Evolutionary conservation across 2,888 invertebrate species (phyloP), one percentile per base, ranked within the genome.

Genomic region (Drosophila phalerata): DNA sequence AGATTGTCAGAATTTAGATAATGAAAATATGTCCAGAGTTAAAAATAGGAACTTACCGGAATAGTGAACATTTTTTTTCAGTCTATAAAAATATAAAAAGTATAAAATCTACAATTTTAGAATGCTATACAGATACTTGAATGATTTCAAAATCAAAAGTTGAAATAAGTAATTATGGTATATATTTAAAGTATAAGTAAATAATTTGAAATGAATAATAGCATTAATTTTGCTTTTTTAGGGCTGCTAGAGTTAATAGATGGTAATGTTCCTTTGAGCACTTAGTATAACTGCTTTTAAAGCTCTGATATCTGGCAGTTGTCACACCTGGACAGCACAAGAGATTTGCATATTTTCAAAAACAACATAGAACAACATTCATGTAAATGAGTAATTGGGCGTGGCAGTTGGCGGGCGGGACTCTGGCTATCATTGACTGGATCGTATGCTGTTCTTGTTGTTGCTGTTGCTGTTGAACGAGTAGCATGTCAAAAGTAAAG

Each of bases 401-500:
- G 74, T 70, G 73, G 79, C 77, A 56, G 63, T 30, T 32, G 60
- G 57, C 5, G 9, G 28, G 43, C 43, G 22, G 43, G 5, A 40
- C 49, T 19, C 49, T 40, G 25, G 71, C 61, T 68, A 78, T 73
- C 68, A 73, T 66, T 55, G 66, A 71, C 57, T 57, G 43, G 19
- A 51, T 45, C 25, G 32, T 22, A 32, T n/a, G 19, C 40, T 13
- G 5, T 15, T 37, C 51, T 15, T 55, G 58, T 25, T 64, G 32
- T 32, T 57, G 51, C 34, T 57, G 40, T 40, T 37, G 38, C 19
- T 52, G 47, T 37, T 68, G 57, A n/a, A 37, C 28, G 49, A 77
- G 78, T 83, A 49, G 70, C 87, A 68, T 82, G 80, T 82, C 84
- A 74, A 77, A 77, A 65, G 73, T 55, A 83, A 80, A 83, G 77